Evolutionary conservation across 2,113 vertebrate genomes (phyloP).

Genomic region (Apteryx owenii): DNA sequence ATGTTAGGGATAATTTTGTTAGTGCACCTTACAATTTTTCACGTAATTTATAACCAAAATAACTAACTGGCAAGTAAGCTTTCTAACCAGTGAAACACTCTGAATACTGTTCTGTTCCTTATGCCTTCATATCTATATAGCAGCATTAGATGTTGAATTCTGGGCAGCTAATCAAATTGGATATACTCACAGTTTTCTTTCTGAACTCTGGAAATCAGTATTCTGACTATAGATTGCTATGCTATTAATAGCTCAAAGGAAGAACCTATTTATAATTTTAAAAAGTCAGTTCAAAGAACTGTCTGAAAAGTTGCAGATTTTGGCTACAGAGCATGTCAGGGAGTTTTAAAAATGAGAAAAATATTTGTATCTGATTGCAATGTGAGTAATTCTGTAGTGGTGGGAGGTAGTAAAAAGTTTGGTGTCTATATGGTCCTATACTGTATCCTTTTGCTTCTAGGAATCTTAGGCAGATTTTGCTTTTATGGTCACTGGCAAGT

Average conservation of each 20-base stretch:
- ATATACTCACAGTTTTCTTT: background rate
- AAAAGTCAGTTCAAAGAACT: background rate
- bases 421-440: background rate
- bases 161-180: background rate
- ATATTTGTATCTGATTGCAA: background rate
- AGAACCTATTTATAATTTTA: background rate
- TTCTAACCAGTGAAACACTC: background rate
- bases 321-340: background rate
- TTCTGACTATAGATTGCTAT: background rate
- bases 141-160: background rate
- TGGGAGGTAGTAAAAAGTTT: background rate
- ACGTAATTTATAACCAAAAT: fast-evolving
- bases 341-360: background rate
- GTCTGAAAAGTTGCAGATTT: background rate
- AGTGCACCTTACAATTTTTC: background rate
- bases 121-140: background rate
- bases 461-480: background rate
- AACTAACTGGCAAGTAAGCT: background rate
- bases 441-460: background rate
- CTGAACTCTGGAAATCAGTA: background rate
- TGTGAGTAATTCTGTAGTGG: background rate
- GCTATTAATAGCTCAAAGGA: background rate
- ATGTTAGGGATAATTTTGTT: no score
- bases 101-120: fast-evolving
- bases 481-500: background rate